Evolutionary conservation across 2,888 invertebrate species (phyloP).

Genomic region (Seira ritae): DNA sequence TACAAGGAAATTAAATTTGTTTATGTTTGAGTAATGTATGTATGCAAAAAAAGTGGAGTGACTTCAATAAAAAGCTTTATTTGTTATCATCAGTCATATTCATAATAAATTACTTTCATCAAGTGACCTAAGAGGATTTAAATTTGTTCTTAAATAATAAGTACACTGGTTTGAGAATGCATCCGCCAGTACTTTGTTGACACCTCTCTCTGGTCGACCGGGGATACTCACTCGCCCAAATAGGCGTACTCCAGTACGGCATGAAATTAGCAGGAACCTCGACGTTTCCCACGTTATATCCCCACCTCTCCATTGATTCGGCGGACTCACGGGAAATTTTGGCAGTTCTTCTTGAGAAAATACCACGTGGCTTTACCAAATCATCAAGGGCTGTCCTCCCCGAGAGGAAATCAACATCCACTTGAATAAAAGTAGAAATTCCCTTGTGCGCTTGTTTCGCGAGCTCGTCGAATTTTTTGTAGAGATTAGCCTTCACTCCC

Average conservation of each 20-base stretch:
- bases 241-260: not conserved
- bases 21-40: too few species aligned
- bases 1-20: too few species aligned
- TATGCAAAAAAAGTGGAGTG: too few species aligned
- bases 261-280: slow-evolving; percentile 37
- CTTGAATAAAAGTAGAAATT: slow-evolving; percentile 38
- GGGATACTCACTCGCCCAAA: slow-evolving; percentile 33
- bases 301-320: slow-evolving; percentile 23
- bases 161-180: not conserved
- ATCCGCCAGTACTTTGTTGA: not conserved
- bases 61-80: too few species aligned
- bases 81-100: too few species aligned
- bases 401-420: slow-evolving; percentile 40
- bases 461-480: slow-evolving; percentile 51
- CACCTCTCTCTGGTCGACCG: not conserved
- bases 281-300: not conserved
- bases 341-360: slow-evolving; percentile 19
- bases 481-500: slow-evolving; percentile 57
- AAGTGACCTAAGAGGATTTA: too few species aligned
- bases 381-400: slow-evolving; percentile 36
- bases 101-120: too few species aligned
- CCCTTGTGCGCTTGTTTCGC: slow-evolving; percentile 45
- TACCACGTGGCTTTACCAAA: slow-evolving; percentile 27
- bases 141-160: slow-evolving; percentile 74
- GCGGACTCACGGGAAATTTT: slow-evolving; percentile 8